Evolutionary conservation across 2,888 invertebrate genomes (phyloP), one percentile per base, ranked within the genome.

Genomic region (Alloplasta piceator): DNA sequence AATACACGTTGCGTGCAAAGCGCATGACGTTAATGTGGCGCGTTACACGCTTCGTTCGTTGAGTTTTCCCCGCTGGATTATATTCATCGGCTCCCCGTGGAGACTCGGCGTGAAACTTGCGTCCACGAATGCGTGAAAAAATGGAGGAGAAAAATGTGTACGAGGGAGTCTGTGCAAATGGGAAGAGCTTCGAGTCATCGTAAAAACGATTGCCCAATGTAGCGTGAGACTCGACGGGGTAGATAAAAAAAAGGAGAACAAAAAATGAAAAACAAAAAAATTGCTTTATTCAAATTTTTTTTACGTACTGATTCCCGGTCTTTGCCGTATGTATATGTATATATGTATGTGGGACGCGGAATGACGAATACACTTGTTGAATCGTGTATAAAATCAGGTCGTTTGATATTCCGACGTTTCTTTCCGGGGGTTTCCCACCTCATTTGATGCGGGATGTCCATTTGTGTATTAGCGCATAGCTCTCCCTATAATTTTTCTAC

Each of bases 391-490:
- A 70, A 78, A 78, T 48, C 43, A 68, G 60, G 39, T 80, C 77
- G 76, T 70, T 81, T 80, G 82, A 83, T 80, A 74, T 76, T 68
- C 26, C 26, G 14, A 16, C 14, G 58, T 74, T 80, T 63, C 38
- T 26, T 63, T 48, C 61, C 41, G 58, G 72, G 70, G 71, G 76
- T 63, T 3, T 26, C 26, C 26, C 26, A 26, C 26, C 26, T 78
- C 84, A 71, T 85, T 86, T 85, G 81, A 48, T 84, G 70, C 83
- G 60, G 64, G 86, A 87, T 84, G 84, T 84, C 64, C 36, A 1
- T 43, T 3, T 3, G 26, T n/a, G 3, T 3, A 26, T 26, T 26
- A 26, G 26, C 26, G 26, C n/a, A n/a, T n/a, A 26, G 26, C 26
- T 26, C 26, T 26, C 1, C 26, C 26, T 26, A 26, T 26, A 1